phyloP scores from a whole-genome alignment of 2,113 vertebrate genomes.

The Paracyprichromis sp. region DNA sequence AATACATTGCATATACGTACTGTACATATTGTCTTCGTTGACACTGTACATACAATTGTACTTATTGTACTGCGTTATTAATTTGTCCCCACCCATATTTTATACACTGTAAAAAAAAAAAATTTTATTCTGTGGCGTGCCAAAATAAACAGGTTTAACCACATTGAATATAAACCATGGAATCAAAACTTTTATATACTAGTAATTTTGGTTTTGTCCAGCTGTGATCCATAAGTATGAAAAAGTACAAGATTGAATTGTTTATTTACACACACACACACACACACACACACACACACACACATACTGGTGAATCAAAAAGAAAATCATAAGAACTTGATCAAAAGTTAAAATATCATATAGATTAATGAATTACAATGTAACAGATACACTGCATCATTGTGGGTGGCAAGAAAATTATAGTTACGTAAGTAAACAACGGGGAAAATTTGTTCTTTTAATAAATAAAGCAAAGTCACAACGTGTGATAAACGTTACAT shows the following conservation, averaged over 20 bases:
- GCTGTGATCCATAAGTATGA: not conserved
- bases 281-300: not conserved
- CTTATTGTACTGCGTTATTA: not conserved
- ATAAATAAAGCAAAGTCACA: not conserved
- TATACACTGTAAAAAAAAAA: not conserved
- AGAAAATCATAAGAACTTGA: not conserved
- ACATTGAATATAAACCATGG: not conserved
- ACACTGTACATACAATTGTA: not conserved
- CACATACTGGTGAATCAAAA: rapidly evolving
- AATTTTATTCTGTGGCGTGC: rapidly evolving
- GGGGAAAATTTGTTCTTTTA: rapidly evolving
- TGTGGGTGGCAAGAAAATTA: not conserved
- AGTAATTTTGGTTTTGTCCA: not conserved
- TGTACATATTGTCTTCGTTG: not conserved
- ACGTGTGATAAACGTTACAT: not conserved
- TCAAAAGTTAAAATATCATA: not conserved
- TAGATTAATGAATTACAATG: not conserved
- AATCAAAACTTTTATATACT: not conserved
- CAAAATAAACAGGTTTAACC: not conserved
- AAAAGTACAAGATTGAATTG: not conserved
- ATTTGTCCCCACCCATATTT: not conserved
- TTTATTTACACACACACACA: not conserved
- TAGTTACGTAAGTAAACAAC: not conserved
- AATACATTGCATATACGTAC: rapidly evolving
- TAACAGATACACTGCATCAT: not conserved